A percentile compares a stretch with the other conserved stretches of the same genome.
Evolutionary conservation across 2,797 vertebrate genomes (phyloP).

Genomic region (Lindbergichthys nudifrons): DNA sequence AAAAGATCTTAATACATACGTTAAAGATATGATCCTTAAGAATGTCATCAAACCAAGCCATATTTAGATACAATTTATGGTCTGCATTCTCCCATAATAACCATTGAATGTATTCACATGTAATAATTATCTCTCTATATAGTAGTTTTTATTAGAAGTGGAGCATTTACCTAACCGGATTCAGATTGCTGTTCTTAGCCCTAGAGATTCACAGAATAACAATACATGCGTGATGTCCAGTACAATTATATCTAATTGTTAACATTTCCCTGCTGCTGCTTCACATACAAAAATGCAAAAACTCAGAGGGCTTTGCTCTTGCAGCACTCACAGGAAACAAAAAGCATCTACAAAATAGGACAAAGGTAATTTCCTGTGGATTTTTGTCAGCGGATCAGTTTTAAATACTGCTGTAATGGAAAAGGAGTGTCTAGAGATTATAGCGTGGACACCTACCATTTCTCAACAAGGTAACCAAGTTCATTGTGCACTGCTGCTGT

Average conservation of each 20-base stretch:
- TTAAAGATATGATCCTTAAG: not conserved
- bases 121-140: not conserved
- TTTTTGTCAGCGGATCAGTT: not conserved
- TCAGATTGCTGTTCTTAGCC: not conserved
- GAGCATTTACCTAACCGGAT: not conserved
- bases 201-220: not conserved
- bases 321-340: not conserved
- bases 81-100: not conserved
- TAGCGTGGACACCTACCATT: no score
- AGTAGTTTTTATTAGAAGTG: not conserved
- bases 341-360: not conserved
- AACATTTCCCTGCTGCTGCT: not conserved
- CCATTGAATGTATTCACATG: not conserved
- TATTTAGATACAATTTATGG: not conserved
- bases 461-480: not conserved
- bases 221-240: constrained; percentile 4
- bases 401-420: not conserved
- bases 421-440: not conserved
- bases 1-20: not conserved
- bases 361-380: not conserved
- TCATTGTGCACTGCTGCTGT: not conserved
- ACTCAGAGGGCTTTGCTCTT: not conserved
- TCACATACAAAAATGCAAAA: not conserved
- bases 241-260: not conserved
- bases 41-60: not conserved